Base-by-base conservation (phyloP, 1,140 invertebrate species). In the Diabrotica virgifera region DNA sequence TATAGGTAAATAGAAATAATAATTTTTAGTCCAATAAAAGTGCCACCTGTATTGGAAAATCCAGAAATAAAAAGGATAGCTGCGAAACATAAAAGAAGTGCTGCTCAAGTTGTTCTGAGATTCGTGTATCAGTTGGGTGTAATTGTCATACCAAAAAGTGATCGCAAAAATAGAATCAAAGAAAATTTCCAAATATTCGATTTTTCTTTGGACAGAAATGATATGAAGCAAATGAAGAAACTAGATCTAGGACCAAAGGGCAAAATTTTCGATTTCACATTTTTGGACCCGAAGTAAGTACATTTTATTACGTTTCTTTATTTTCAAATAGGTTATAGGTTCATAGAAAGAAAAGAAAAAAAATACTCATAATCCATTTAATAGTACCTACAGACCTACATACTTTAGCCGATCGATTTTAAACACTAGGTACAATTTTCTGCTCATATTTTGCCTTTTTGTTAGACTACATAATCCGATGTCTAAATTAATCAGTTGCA, bases 111-210 rank as follows among this genome's bases (percentile, higher is more conserved):
- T 52, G 80, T 95, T 52, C 76, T 96, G 0, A 83, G 89, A 46
- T 91, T 89, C 78, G 82, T 91, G 53, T 74, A 94, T 0, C 87
- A 94, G 76, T 81, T 85, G 55, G 87, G 86, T 11, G 79, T 94
- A 7, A 80, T 85, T 52, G 89, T 90, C 13, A 93, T 96, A 74
- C 93, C 93, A 53, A 96, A 95, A 80, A 93, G 91, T 77, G 86
- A 86, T 0, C 91, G 87, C 72, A 80, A 85, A 0, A 77, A 84
- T 5, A 84, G 92, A 72, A 82, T 95, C 0, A 85, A 85, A 72
- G 79, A 84, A 73, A 87, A 87, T 72, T 75, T 85, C 14, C 74
- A 86, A 66, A 79, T 89, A 59, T 87, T 87, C 67, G 83, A 87
- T 72, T 89, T 88, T 72, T 76, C 83, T 65, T 73, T 89, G 52